Evolutionary conservation across 1,140 invertebrate species (phyloP).

Genomic region (Tetramorium parvispinum): DNA sequence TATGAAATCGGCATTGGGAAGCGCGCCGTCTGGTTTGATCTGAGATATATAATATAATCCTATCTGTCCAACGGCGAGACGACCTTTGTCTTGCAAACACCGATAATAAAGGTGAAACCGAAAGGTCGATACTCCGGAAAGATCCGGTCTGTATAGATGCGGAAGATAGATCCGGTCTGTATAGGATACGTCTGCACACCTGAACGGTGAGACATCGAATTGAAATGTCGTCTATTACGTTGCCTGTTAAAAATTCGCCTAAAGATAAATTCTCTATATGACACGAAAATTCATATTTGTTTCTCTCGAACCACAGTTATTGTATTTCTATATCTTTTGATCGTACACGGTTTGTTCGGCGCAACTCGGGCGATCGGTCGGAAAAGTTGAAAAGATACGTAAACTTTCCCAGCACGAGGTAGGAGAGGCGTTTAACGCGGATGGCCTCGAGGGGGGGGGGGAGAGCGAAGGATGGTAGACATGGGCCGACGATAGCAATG

Average conservation of each 20-base stretch:
- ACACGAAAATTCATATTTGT: background rate
- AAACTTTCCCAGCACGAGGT: slow-evolving; percentile 39
- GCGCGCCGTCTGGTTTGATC: background rate
- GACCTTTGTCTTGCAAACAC: slow-evolving; percentile 62
- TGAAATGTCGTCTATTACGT: background rate
- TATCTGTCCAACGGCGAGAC: slow-evolving; percentile 6
- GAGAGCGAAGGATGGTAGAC: slow-evolving; percentile 4
- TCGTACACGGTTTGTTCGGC: background rate
- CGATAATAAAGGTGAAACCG: slow-evolving; percentile 65
- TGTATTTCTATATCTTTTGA: background rate
- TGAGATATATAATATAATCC: background rate
- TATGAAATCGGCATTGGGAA: slow-evolving; percentile 19
- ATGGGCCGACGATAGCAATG: slow-evolving; percentile 80
- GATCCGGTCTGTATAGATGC: slow-evolving; percentile 29
- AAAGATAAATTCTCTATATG: too few relatives aligned
- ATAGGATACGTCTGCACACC: background rate
- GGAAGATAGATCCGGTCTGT: too few relatives aligned
- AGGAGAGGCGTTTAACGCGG: slow-evolving; percentile 68
- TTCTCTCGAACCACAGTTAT: background rate
- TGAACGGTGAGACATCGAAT: slow-evolving; percentile 57
- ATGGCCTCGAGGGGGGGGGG: slow-evolving; percentile 43
- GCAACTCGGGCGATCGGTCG: slow-evolving; percentile 39
- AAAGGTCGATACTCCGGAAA: slow-evolving; percentile 64
- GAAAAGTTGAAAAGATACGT: slow-evolving; percentile 58
- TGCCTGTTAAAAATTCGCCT: background rate